A percentile compares a stretch with the other conserved stretches of the same genome.
Conservation (phyloP, 2,888 invertebrate species). For the Sarcophaga variegata region DNA sequence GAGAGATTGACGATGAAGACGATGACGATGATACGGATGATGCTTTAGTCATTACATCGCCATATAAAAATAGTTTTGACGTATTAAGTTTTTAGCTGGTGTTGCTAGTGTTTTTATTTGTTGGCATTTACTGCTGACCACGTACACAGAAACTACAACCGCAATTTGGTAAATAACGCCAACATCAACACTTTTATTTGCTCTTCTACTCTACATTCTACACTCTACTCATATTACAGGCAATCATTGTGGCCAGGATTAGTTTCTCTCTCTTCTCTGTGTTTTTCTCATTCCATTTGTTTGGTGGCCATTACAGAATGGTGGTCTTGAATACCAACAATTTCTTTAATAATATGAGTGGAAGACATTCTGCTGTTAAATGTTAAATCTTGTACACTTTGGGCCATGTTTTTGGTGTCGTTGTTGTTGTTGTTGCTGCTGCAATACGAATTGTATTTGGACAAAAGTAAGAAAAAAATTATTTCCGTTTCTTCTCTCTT, state of each 20-base stretch:
- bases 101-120: neutral
- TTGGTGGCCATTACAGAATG: slow-evolving; percentile 24
- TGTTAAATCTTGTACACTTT: slow-evolving; percentile 41
- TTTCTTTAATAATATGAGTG: slow-evolving; percentile 45
- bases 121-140: slow-evolving; percentile 42
- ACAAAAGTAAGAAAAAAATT: slow-evolving; percentile 8
- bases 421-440: neutral
- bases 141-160: slow-evolving; percentile 54
- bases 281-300: neutral
- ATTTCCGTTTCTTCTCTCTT: slow-evolving; percentile 15
- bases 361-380: slow-evolving; percentile 5
- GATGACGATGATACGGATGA: neutral
- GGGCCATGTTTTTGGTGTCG: neutral
- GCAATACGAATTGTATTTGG: slow-evolving; percentile 51
- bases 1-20: neutral
- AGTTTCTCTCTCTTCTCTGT: neutral
- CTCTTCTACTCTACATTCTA: too few species aligned
- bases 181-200: slow-evolving; percentile 43
- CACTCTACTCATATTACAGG: slow-evolving; percentile 34
- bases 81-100: slow-evolving; percentile 26
- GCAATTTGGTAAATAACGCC: slow-evolving; percentile 59
- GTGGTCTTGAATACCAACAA: slow-evolving; percentile 16
- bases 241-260: slow-evolving; percentile 18
- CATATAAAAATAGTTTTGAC: slow-evolving; percentile 35
- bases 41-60: slow-evolving; percentile 5